Conservation (phyloP, 1,140 invertebrate species). For the Aphidius ervi region DNA sequence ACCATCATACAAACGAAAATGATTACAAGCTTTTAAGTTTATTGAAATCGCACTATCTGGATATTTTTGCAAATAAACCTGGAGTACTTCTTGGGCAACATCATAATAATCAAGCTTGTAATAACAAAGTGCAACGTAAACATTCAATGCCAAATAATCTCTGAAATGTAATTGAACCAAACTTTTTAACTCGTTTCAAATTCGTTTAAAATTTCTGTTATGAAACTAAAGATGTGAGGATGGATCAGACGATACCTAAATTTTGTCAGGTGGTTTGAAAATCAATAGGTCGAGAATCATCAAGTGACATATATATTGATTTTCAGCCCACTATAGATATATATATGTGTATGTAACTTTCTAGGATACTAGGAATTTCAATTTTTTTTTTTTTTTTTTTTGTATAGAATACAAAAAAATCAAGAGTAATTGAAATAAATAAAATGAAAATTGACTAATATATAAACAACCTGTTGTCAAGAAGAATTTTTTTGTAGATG, state of each 20-base stretch:
- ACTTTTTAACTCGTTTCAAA: background rate
- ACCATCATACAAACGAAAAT: slow-evolving; percentile 89
- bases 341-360: background rate
- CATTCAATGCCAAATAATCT: slow-evolving; percentile 89
- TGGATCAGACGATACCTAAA: slow-evolving; percentile 28
- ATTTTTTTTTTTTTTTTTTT: no score
- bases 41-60: slow-evolving; percentile 92
- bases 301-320: no score
- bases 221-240: slow-evolving; percentile 4
- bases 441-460: no score
- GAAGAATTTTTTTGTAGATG: slow-evolving; percentile 92
- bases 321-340: background rate
- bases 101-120: slow-evolving; percentile 95
- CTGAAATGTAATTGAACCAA: slow-evolving; percentile 53
- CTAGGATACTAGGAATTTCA: background rate
- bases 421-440: no score
- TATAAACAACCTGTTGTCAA: slow-evolving; percentile 75
- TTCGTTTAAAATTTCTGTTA: background rate
- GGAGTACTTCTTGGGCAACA: slow-evolving; percentile 89
- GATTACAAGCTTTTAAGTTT: slow-evolving; percentile 90
- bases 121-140: slow-evolving; percentile 96
- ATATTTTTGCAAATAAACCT: slow-evolving; percentile 88
- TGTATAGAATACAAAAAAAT: no score
- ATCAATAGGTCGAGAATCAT: slow-evolving; percentile 5
- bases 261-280: slow-evolving; percentile 29